Evolutionary conservation across 2,888 invertebrate species (phyloP).

Genomic region (Torymus texanus): DNA sequence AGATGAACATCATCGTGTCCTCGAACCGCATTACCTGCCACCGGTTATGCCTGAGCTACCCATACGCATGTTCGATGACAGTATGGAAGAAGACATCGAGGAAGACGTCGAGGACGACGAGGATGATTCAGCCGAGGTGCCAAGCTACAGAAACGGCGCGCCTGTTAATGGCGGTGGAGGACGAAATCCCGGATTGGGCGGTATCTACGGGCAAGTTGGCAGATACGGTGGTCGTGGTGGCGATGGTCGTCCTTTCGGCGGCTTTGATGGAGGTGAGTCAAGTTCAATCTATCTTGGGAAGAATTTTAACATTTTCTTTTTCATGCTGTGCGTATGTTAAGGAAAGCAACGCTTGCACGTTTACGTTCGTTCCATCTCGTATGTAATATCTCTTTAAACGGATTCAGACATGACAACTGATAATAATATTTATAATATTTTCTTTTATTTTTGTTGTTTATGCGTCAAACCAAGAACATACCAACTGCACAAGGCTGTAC

Average conservation of each 20-base stretch:
- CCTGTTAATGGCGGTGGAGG: slow-evolving; percentile 62
- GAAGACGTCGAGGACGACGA: background rate
- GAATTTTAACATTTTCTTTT: background rate
- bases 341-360: no score
- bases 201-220: slow-evolving; percentile 59
- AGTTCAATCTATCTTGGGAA: background rate
- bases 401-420: no score
- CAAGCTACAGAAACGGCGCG: slow-evolving; percentile 66
- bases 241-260: slow-evolving; percentile 60
- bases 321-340: background rate
- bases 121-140: slow-evolving; percentile 60
- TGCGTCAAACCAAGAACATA: no score
- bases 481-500: no score
- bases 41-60: no score
- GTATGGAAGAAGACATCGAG: background rate
- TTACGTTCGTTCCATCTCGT: no score
- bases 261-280: slow-evolving; percentile 54
- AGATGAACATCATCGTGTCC: no score
- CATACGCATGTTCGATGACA: no score
- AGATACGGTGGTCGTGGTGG: slow-evolving; percentile 58
- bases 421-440: no score
- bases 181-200: slow-evolving; percentile 46
- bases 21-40: no score
- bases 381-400: no score
- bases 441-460: no score